Base-by-base conservation (phyloP, 2,888 invertebrate genomes). In the Stegana nigrithorax region DNA sequence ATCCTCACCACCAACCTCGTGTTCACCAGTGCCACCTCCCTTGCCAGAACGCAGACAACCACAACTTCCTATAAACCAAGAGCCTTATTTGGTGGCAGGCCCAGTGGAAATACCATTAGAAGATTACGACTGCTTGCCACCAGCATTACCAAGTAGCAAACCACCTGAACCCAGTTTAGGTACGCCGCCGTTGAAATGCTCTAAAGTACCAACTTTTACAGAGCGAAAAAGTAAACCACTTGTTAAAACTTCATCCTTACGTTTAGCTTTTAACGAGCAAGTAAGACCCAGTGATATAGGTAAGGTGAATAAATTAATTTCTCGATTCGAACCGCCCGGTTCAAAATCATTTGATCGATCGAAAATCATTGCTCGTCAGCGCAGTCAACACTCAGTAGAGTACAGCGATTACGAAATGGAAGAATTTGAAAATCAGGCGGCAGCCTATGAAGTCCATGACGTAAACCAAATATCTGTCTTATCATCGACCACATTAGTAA, bases 231-330 rank as follows among this genome's bases (percentile, higher is more conserved):
- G 74, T 1, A 83, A 78, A 59, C 84, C 84, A 4, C 65, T 84
- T 57, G 83, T 84, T 1, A 84, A 84, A 65, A 84, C 84, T 55
- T 73, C 81, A 36, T 84, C 84, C 2, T 53, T 84, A 50, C 80
- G 84, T 21, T 73, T 83, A 12, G 81, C 83, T 50, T 84, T 81
- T 67, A 80, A 71, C 23, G 84, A 85, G 57, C 84, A 83, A 61
- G 78, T 84, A 45, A 81, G 80, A 60, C 82, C 83, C 2, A 67
- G 67, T 12, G 81, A 84, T 61, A 67, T 85, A 10, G 84, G 84
- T 26, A 84, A 85, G 60, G 84, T 85, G 2, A 84, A 84, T 51
- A 84, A 84, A 66, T 66, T 85, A 17, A 84, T 84, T 50, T 81
- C 83, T 0, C 80, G 80, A 2, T 85, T 85, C 55, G 84, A 82